Evolutionary conservation across 2,113 vertebrate genomes (phyloP).

Genomic region (Mola mola): DNA sequence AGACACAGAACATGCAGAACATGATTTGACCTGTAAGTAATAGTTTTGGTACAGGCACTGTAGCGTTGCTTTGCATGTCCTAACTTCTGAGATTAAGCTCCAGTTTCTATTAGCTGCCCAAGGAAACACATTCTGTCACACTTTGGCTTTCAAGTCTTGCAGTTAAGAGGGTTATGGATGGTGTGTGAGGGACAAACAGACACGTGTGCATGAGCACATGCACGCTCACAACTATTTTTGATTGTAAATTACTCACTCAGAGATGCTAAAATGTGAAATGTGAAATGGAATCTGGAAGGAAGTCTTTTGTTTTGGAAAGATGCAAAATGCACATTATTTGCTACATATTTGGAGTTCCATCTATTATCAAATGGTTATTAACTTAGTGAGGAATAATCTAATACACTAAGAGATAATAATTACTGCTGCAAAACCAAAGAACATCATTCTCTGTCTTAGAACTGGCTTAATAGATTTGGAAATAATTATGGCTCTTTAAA

Average conservation of each 20-base stretch:
- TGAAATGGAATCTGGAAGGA: conserved; percentile 37
- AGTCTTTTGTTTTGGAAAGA: conserved; percentile 29
- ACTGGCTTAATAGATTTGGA: no score
- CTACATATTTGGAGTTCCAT: no score
- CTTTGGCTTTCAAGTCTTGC: conserved; percentile 44
- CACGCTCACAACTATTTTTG: conserved; percentile 11
- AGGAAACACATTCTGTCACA: conserved; percentile 60
- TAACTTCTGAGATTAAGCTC: conserved; percentile 58
- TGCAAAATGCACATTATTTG: neutral
- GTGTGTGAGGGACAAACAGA: conserved; percentile 47
- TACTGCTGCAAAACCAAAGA: no score
- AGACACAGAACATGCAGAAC: conserved; percentile 27
- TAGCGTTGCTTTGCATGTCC: conserved; percentile 48
- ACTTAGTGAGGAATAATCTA: no score
- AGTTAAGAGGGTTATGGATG: conserved; percentile 53
- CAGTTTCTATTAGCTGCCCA: conserved; percentile 48
- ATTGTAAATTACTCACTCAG: conserved; percentile 29
- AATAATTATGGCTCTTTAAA: no score
- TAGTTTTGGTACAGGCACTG: conserved; percentile 40
- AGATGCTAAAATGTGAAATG: conserved; percentile 5
- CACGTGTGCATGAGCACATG: conserved; percentile 10
- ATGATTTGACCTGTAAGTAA: conserved; percentile 43
- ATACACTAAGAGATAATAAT: no score
- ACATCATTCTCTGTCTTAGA: no score
- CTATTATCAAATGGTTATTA: no score